Conservation (phyloP, 2,113 vertebrate species). For the Ceuthmochares aereus region DNA sequence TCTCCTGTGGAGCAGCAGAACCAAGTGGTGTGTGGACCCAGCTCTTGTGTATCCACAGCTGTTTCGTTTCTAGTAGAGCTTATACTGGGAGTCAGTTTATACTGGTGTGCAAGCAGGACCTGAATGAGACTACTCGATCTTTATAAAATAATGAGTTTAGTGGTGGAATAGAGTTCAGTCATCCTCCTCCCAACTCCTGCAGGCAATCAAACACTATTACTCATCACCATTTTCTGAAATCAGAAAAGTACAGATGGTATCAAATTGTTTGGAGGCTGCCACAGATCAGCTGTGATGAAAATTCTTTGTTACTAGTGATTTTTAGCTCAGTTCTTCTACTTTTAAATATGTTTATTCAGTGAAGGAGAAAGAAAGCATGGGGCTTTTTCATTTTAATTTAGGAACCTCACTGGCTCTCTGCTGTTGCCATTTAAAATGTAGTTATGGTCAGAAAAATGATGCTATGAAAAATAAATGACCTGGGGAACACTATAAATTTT, state of each 20-base stretch:
- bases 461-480: slow-evolving; percentile 29
- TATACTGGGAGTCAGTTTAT: neutral
- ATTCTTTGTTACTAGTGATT: neutral
- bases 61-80: neutral
- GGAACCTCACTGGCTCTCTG: slow-evolving; percentile 18
- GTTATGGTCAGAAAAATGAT: slow-evolving; percentile 49
- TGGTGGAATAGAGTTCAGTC: neutral
- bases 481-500: neutral
- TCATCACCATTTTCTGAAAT: neutral
- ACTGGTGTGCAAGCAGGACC: too few species aligned
- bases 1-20: neutral
- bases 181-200: neutral
- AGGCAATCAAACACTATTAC: neutral
- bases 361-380: slow-evolving; percentile 42
- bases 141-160: neutral
- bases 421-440: slow-evolving; percentile 38
- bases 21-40: fast-evolving
- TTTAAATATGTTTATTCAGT: slow-evolving; percentile 45
- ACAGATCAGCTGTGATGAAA: neutral
- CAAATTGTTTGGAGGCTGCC: slow-evolving; percentile 8
- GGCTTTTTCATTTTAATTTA: slow-evolving; percentile 61
- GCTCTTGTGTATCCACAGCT: neutral
- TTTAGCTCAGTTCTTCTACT: neutral
- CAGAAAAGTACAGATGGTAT: neutral
- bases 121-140: neutral